Evolutionary conservation across 2,797 vertebrate genomes (phyloP).

Genomic region (Masticophis lateralis): DNA sequence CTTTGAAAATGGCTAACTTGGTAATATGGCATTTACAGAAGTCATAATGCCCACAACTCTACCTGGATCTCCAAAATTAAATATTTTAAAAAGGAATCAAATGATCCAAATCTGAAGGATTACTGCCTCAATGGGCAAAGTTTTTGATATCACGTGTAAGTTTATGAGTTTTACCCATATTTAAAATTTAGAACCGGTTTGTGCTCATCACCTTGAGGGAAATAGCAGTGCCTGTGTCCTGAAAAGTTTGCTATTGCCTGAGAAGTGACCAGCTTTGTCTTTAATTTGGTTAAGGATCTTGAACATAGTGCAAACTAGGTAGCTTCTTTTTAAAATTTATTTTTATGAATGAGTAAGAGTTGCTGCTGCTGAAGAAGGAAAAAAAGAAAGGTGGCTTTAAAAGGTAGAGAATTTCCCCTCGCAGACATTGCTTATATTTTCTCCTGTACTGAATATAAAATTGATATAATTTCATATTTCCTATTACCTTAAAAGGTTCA

Average conservation of each 20-base stretch:
- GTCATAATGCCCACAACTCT: neutral
- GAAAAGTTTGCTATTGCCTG: neutral
- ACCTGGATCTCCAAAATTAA: neutral
- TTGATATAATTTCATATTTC: neutral
- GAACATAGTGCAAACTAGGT: neutral
- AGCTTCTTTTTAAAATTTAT: neutral
- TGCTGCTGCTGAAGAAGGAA: neutral
- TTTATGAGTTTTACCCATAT: neutral
- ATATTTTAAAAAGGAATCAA: neutral
- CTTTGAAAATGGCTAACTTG: neutral
- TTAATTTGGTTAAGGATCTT: neutral
- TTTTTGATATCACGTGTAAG: neutral
- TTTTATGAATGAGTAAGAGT: accelerated
- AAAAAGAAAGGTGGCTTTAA: neutral
- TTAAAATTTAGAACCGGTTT: neutral
- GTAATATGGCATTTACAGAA: neutral
- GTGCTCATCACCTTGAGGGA: neutral
- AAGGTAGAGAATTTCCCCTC: neutral
- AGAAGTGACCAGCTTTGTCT: neutral
- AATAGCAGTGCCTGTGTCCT: neutral
- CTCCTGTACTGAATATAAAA: neutral
- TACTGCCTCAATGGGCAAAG: neutral
- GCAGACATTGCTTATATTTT: neutral
- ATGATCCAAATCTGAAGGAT: neutral
- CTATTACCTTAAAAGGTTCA: neutral